phyloP scores from a whole-genome alignment of 2,113 vertebrate species.

The Edolisoma coerulescens region DNA sequence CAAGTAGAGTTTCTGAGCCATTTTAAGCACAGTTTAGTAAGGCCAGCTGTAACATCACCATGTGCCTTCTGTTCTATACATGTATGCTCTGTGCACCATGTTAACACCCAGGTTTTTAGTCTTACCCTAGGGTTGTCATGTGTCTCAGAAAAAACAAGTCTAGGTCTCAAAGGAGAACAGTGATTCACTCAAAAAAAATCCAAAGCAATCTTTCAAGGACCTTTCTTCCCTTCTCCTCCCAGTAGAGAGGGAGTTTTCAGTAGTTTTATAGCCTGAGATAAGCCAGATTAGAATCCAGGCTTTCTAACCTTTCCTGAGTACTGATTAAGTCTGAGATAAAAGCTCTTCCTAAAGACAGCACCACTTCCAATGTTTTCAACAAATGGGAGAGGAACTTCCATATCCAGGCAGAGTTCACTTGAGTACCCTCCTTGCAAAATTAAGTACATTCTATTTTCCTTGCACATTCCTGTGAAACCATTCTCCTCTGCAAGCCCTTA shows the following conservation, averaged over 20 bases:
- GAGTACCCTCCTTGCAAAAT: not conserved
- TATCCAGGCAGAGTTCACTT: not conserved
- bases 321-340: not conserved
- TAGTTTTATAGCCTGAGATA: not conserved
- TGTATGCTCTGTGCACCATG: not conserved
- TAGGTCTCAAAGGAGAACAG: not conserved
- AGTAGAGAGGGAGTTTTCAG: not conserved
- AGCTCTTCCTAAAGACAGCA: not conserved
- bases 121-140: not conserved
- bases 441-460: not conserved
- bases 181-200: not conserved
- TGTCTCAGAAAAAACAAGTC: not conserved
- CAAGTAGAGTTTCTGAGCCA: not conserved
- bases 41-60: not conserved
- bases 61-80: not conserved
- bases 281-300: not conserved
- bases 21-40: not conserved
- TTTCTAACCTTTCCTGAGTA: not conserved
- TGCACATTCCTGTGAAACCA: not conserved
- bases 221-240: not conserved
- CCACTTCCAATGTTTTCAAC: not conserved
- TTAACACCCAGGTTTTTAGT: not conserved
- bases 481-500: not conserved
- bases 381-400: not conserved
- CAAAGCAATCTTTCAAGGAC: not conserved